Evolutionary conservation across 1,140 invertebrate species (phyloP).

Genomic region (Macrotrachela quadricornifera): DNA sequence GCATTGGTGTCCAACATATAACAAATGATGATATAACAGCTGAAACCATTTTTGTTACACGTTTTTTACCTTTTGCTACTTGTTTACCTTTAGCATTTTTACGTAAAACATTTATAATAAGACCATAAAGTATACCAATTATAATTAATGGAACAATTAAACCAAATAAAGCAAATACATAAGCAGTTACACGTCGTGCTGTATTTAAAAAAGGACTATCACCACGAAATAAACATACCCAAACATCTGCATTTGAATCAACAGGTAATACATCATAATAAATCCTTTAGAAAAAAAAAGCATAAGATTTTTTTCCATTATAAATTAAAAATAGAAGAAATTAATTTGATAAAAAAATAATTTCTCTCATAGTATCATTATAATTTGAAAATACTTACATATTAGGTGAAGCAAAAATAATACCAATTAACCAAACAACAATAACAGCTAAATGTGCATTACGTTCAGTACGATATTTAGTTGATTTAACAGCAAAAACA

Average conservation of each 20-base stretch:
- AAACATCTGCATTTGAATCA: background rate
- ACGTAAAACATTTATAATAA: constrained; percentile 68
- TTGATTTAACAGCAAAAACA: constrained; percentile 71
- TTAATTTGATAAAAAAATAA: background rate
- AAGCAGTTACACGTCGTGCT: constrained; percentile 20
- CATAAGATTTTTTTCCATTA: no score
- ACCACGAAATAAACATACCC: background rate
- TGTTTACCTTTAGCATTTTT: constrained; percentile 38
- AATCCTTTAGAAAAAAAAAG: background rate
- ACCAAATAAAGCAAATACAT: constrained; percentile 29
- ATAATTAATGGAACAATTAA: constrained; percentile 36
- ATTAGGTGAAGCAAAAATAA: constrained; percentile 48
- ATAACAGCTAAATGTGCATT: constrained; percentile 50
- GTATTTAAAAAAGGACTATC: background rate
- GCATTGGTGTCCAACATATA: constrained; percentile 80
- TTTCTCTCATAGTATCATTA: no score
- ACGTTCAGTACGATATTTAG: constrained; percentile 57
- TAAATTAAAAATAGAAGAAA: no score
- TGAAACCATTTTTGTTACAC: constrained; percentile 75
- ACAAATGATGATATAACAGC: constrained; percentile 82
- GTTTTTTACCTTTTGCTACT: constrained; percentile 55
- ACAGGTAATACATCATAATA: no score
- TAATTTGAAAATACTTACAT: constrained; percentile 35
- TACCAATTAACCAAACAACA: constrained; percentile 51
- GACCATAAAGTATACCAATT: constrained; percentile 66